Base-by-base conservation (phyloP, 2,113 vertebrate species). In the Pao palembangensis region DNA sequence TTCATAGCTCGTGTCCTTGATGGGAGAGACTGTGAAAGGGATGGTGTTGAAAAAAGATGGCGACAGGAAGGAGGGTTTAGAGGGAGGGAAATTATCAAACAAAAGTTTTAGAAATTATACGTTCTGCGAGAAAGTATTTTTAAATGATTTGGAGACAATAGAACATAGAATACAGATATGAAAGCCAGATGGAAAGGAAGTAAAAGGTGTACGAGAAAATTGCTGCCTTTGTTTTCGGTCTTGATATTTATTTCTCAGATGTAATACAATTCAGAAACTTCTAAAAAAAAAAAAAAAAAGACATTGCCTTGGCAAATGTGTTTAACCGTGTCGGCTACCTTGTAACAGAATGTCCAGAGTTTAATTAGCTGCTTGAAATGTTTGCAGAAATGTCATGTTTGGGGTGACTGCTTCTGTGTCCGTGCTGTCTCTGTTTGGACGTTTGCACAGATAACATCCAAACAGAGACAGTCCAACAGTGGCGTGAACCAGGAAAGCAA, bases 1-100 rank as follows among this genome's bases (percentile, higher is more conserved):
- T 73, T 68, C 16, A 56, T 51, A 77, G 71, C 63, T 28, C 58
- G 55, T 75, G 71, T 81, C 79, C 75, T 82, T 76, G 71, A 69
- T 51, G 57, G 60, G 47, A 77, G n/a, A 63, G 58, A 64, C 28
- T 61, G 62, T 44, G 47, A 67, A 66, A 72, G 65, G 55, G 25
- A n/a, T 51, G 51, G 21, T 74, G 70, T 66, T 67, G 67, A 63
- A 66, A 67, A 72, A 71, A 70, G 59, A 77, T 58, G 58, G 56
- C 71, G 62, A 38, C 20, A 31, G 54, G 59, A 65, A 49, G 59
- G 46, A 51, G 56, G 46, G 67, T 67, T 59, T 53, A 54, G 42
- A 8, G 62, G 48, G 50, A 52, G 54, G 21, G 56, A 79, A 64
- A 65, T 63, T 54, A 62, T 66, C 73, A 76, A 44, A 13, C 12